Evolutionary conservation across 2,888 invertebrate genomes (phyloP), one percentile per base, ranked within the genome.

Genomic region (Sussaba pulchella): DNA sequence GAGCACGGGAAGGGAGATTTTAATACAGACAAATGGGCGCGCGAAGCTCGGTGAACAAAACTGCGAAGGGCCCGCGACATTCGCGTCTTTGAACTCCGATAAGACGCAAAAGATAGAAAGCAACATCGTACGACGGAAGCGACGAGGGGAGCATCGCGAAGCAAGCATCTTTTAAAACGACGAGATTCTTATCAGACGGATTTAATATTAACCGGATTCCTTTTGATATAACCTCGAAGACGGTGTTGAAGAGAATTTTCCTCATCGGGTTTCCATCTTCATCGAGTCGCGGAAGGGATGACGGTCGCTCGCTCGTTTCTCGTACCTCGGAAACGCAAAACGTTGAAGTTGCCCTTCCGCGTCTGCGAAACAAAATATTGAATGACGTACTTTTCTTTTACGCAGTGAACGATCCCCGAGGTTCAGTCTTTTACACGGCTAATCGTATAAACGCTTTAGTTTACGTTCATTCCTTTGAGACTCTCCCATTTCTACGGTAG

Each of bases 121-220:
- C 39, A 69, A 64, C 69, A 70, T 79, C 78, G 69, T 39, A 17
- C 73, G 54, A 43, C 67, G 41, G 19, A 61, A 17, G 39, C 17
- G 41, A 3, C 6, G 26, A 57, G 59, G 64, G 57, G 59, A 59
- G 67, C 69, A 76, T 59, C 64, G 50, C 47, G 45, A 52, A 50
- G 75, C 59, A 64, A 9, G 85, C 85, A 86, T 87, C 85, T 84
- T 79, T 84, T 86, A 88, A n/a, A 87, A 89, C 84, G 87, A 77
- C 83, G 77, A 84, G 88, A 89, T 89, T 87, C 84, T 83, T 89
- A 89, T 88, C 89, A 85, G n/a, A 74, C 74, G 80, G 86, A 87
- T 88, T 89, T 89, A 88, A 89, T 88, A 89, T 89, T 89, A 89
- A 89, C 83, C 85, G 86, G 85, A 88, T 89, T 89, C 88, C 89